phyloP scores from a whole-genome alignment of 2,113 vertebrate genomes.

The Leptobrachium leishanense region DNA sequence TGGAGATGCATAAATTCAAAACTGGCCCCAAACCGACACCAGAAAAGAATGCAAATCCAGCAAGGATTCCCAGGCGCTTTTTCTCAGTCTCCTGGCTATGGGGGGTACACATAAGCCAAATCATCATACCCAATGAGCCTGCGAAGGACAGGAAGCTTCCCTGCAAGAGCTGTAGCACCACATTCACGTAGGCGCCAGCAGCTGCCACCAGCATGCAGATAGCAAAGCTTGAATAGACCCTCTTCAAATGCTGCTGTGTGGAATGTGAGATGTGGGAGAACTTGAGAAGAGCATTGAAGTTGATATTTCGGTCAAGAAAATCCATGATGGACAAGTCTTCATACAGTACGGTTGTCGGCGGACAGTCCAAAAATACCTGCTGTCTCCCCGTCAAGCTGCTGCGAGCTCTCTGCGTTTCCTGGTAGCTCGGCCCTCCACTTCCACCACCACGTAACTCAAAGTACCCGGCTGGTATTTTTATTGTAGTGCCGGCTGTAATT shows the following conservation, averaged over 20 bases:
- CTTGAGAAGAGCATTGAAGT: conserved; percentile 86
- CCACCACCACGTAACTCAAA: too few species aligned
- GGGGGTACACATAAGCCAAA: conserved; percentile 88
- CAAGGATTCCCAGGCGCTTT: conserved; percentile 82
- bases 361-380: background rate
- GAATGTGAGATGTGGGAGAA: conserved; percentile 93
- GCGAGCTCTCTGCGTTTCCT: too few species aligned
- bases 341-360: background rate
- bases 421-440: too few species aligned
- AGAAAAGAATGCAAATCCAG: conserved; percentile 89
- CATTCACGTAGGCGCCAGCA: conserved; percentile 82
- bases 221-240: conserved; percentile 89
- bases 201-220: conserved; percentile 87
- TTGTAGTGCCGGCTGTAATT: too few species aligned
- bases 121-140: conserved; percentile 83
- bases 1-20: conserved; percentile 29
- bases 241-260: conserved; percentile 94
- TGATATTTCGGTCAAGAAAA: conserved; percentile 88
- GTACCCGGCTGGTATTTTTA: too few species aligned
- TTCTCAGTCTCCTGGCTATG: conserved; percentile 86
- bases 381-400: too few species aligned
- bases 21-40: conserved; percentile 80
- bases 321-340: conserved; percentile 75
- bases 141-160: conserved; percentile 81
- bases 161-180: conserved; percentile 83